Base-by-base conservation (phyloP, 2,888 invertebrate genomes). In the Neuroscelio doddi region DNA sequence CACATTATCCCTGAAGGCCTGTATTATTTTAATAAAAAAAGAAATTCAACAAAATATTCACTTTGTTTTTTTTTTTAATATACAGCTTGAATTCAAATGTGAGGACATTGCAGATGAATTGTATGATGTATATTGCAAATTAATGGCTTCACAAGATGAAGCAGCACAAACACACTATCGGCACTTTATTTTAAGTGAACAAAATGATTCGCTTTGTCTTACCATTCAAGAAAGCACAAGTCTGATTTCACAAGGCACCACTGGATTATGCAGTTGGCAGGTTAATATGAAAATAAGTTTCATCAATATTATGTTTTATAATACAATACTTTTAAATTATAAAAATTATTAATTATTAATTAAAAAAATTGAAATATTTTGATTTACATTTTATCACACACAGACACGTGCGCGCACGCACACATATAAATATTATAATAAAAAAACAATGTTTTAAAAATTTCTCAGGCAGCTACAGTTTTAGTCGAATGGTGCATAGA, bases 221-320 rank as follows among this genome's bases (percentile, higher is more conserved):
- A 90, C 88, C 9, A 82, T 93, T 46, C 88, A 89, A 70, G 94
- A 94, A 83, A 92, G 90, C 57, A 88, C 87, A 53, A 90, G 88
- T 77, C 88, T 93, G 77, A 91, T 94, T 69, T 88, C 91, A 0
- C 88, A 91, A 81, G 93, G 93, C 21, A 93, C 94, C 14, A 94
- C 94, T 10, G 94, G 94, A 17, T 85, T 94, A 71, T 89, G 89
- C 70, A 91, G 90, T 73, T 94, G 68, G 66, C 52, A 66, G 62
- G 64, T 65, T 52, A 36, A 14, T 34, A 39, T 24, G 21, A 24
- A 15, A 14, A 12, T 21, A 30, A 45, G 16, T 47, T n/a, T n/a
- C n/a, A n/a, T n/a, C n/a, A n/a, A n/a, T n/a, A n/a, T n/a, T n/a
- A n/a, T n/a, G n/a, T n/a, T n/a, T n/a, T n/a, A n/a, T n/a, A n/a